These are phyloP conservation scores for Actias luna DNA, from an alignment of 2,888 invertebrate genomes.

Conservation along the genomic window DNA sequence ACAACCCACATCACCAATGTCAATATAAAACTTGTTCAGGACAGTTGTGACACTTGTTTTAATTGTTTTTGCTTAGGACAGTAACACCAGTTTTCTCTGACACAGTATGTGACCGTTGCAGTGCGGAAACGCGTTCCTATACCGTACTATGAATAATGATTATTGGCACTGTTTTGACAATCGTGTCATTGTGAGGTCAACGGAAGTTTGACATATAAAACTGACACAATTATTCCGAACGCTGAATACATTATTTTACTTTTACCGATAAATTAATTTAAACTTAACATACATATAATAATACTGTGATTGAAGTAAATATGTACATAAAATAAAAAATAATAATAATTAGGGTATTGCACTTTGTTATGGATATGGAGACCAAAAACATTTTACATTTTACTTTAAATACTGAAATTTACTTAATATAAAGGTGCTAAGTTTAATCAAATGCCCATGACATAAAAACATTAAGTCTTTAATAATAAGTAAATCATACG, in stretches of 20 bases:
- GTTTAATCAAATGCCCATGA: too few species aligned
- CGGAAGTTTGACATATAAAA: conserved; percentile 14
- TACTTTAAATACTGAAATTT: too few species aligned
- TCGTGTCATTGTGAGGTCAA: conserved; percentile 3
- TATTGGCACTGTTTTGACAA: conserved; percentile 6
- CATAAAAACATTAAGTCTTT: too few species aligned
- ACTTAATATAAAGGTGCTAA: too few species aligned
- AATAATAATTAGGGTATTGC: too few species aligned
- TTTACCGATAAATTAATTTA: not conserved
- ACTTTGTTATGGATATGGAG: too few species aligned
- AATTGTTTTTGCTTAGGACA: conserved; percentile 15
- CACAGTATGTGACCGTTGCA: conserved; percentile 25
- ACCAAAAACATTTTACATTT: too few species aligned
- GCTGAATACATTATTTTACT: not conserved
- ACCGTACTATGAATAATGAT: conserved; percentile 23
- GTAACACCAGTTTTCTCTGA: conserved; percentile 26
- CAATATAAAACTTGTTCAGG: conserved; percentile 6
- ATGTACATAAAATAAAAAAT: too few species aligned
- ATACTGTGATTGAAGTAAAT: too few species aligned
- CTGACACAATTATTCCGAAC: not conserved
- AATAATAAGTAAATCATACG: too few species aligned
- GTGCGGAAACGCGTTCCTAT: conserved; percentile 24
- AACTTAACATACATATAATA: not conserved
- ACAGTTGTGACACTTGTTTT: conserved; percentile 8
- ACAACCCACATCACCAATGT: conserved; percentile 4